Evolutionary conservation across 2,888 invertebrate genomes (phyloP), one percentile per base, ranked within the genome.

Genomic region (Xiphydria camelus): DNA sequence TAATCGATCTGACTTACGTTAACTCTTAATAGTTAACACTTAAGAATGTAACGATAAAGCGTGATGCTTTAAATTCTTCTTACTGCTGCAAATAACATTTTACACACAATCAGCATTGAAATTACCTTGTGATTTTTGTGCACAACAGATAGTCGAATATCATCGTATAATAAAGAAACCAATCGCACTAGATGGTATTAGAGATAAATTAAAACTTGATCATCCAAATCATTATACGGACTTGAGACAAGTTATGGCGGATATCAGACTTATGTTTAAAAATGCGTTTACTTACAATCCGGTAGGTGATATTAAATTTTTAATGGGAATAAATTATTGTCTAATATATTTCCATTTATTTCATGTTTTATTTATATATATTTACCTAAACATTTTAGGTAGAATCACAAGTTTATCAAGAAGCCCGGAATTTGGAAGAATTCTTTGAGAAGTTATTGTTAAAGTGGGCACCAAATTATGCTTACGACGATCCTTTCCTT

Each of bases 261-360:
- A 95, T 78, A 84, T 90, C 53, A 83, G 91, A 46, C 81, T 89
- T 62, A 87, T 95, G 74, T 94, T 95, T 79, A 86, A 85, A 73
- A 94, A 94, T 79, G 94, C 93, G 26, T 89, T 87, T 72, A 80
- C 81, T 14, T 93, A 87, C 76, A 92, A 94, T 79, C 82, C 87
- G 71, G 94, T 93, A 77, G 81, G 83, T 79, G 41, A 47, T 47
- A 33, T 35, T 45, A 34, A 12, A 26, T 6, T 14, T 15, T 21
- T 40, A 33, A 7, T 23, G 7, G 3, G 1, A 32, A 32, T 3
- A 23, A n/a, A n/a, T n/a, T n/a, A n/a, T n/a, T 35, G 21, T 18
- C 18, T 36, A 19, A 10, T 12, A 22, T 3, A 10, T 15, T 5
- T 7, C n/a, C n/a, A 22, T 2, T 12, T 22, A 12, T 37, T 45